These are phyloP conservation scores for Paralichthys olivaceus DNA, from an alignment of 2,113 vertebrate species.

Conservation along the genomic window DNA sequence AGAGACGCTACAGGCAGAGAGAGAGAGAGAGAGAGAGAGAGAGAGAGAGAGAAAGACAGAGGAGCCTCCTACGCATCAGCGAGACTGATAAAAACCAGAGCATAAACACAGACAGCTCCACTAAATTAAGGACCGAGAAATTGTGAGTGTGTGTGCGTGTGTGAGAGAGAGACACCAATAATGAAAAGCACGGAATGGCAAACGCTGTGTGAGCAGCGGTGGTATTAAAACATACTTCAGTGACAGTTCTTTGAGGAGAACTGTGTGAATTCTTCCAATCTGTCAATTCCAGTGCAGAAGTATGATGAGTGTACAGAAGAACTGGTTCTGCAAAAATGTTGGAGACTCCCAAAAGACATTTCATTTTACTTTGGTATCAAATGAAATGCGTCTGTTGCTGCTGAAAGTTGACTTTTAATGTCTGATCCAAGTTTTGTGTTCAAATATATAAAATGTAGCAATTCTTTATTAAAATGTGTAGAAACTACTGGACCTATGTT, in stretches of 20 bases:
- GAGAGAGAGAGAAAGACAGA: neutral
- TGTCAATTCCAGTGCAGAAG: conserved; percentile 11
- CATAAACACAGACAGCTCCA: conserved; percentile 56
- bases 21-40: neutral
- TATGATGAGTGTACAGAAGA: neutral
- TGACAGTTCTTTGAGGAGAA: conserved; percentile 33
- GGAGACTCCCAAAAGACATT: neutral
- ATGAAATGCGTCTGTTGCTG: too few species aligned
- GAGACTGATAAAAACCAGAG: conserved; percentile 77
- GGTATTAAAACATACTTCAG: conserved; percentile 46
- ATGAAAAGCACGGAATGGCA: conserved; percentile 24
- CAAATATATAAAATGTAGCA: too few species aligned
- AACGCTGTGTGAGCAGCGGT: conserved; percentile 34
- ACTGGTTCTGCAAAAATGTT: neutral
- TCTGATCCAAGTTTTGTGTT: too few species aligned
- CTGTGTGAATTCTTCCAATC: conserved; percentile 38
- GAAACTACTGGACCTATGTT: too few species aligned
- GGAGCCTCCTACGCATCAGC: conserved; percentile 66
- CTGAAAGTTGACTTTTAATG: too few species aligned
- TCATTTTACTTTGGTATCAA: too few species aligned
- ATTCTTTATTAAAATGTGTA: too few species aligned
- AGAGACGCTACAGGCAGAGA: conserved; percentile 49
- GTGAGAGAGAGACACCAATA: conserved; percentile 14
- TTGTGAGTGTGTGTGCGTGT: conserved; percentile 21
- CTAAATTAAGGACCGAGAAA: conserved; percentile 60